Base-by-base conservation (phyloP, 1,140 invertebrate genomes). In the Panonychus citri region DNA sequence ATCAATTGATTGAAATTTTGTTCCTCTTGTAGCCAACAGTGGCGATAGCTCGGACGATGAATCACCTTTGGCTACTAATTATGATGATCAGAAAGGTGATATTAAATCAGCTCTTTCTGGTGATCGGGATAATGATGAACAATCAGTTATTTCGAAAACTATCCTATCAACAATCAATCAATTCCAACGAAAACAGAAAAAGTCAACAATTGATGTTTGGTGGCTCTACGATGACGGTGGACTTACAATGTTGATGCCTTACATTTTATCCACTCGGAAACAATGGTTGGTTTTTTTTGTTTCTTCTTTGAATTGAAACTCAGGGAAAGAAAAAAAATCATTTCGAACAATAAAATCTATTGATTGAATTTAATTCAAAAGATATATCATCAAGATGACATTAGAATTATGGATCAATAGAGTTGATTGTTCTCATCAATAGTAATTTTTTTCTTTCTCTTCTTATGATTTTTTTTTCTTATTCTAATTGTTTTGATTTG, bases 211-310 rank as follows among this genome's bases (percentile, higher is more conserved):
- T 58, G 77, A 80, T 69, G 77, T 80, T 10, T 80, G 78, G 78
- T 77, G 75, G 75, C 64, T 77, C 8, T 77, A 74, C 65, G 76
- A 77, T 67, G 76, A 77, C 65, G 76, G 75, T 62, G 75, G 81
- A 57, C 72, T 95, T 19, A 93, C 89, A 1, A 81, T 95, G 63
- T 73, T 96, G 21, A 67, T 96, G 56, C 89, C 90, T 0, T 91
- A 94, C 68, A 85, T 97, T 48, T 79, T 96, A 54, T 85, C 81
- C 49, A 90, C 83, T 8, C 75, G 87, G 59, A 75, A 78, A 28
- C 81, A 81, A 65, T 94, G 87, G 85, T 76, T 46, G n/a, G 43
- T 46, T n/a, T n/a, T 21, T 15, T 24, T 4, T 10, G 21, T 10
- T 21, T 21, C n/a, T 21, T 46, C n/a, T n/a, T n/a, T n/a, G n/a